These are phyloP conservation scores for Oreochromis tanganicae DNA, from an alignment of 2,113 vertebrate species.

Conservation along the genomic window DNA sequence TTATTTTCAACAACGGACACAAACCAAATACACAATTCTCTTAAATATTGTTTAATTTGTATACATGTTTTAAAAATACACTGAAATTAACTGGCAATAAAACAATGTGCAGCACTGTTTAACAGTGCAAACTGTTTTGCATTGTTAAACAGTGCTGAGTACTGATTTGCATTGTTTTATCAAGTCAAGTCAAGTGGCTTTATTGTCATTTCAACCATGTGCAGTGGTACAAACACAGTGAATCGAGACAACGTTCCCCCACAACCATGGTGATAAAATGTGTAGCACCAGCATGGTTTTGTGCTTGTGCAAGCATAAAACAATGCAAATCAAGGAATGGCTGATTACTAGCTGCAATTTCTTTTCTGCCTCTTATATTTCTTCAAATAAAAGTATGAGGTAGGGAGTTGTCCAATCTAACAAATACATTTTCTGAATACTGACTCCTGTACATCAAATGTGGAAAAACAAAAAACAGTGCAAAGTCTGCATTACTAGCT, in stretches of 20 bases:
- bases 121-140: neutral
- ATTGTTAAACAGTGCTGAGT: neutral
- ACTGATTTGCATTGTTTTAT: neutral
- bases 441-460: neutral
- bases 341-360: accelerated
- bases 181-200: neutral
- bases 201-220: neutral
- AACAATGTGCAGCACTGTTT: neutral
- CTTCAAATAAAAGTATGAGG: neutral
- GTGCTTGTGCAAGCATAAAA: neutral
- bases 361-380: neutral
- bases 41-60: neutral
- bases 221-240: neutral
- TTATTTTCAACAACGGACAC: neutral
- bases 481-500: neutral
- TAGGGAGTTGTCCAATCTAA: neutral
- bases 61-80: neutral
- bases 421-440: neutral
- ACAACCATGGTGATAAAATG: neutral
- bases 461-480: neutral
- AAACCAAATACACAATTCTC: neutral
- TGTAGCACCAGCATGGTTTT: neutral
- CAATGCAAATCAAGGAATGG: accelerated
- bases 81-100: neutral
- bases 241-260: accelerated